These are phyloP conservation scores for Champsocephalus esox DNA, from an alignment of 2,797 vertebrate species.

Conservation along the genomic window DNA sequence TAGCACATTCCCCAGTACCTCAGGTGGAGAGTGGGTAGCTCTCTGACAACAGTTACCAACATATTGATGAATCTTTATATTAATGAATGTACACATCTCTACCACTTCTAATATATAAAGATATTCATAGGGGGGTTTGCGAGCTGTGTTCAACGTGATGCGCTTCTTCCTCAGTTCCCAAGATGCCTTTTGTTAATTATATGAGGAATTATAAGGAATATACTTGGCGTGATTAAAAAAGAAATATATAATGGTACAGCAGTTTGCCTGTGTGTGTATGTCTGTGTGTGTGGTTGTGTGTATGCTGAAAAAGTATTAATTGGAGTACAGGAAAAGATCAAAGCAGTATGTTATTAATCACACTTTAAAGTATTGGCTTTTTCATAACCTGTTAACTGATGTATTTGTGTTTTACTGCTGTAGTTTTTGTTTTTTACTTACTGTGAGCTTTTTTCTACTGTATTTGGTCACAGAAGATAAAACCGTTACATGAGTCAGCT, in stretches of 20 bases:
- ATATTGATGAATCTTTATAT: constrained; percentile 60
- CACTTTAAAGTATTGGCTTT: constrained; percentile 57
- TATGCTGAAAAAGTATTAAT: constrained; percentile 25
- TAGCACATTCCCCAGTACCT: constrained; percentile 45
- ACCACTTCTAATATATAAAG: constrained; percentile 51
- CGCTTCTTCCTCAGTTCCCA: constrained; percentile 43
- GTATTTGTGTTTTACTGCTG: constrained; percentile 57
- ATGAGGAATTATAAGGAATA: constrained; percentile 55
- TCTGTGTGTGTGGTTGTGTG: background rate
- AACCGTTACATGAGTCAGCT: constrained; percentile 3
- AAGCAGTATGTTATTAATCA: constrained; percentile 62
- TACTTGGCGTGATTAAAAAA: constrained; percentile 61
- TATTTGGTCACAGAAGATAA: constrained; percentile 8
- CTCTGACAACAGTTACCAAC: constrained; percentile 48
- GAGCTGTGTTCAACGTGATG: background rate
- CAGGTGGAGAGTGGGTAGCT: constrained; percentile 19
- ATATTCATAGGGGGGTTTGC: constrained; percentile 57
- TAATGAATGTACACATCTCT: constrained; percentile 67
- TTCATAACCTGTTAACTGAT: constrained; percentile 49
- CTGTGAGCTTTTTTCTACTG: constrained; percentile 4
- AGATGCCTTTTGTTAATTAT: constrained; percentile 58
- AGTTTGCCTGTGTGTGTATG: constrained; percentile 12
- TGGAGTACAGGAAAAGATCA: constrained; percentile 46
- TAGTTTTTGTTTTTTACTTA: constrained; percentile 37
- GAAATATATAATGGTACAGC: constrained; percentile 8